Evolutionary conservation across 1,140 invertebrate genomes (phyloP).

Genomic region (Formica selysi): DNA sequence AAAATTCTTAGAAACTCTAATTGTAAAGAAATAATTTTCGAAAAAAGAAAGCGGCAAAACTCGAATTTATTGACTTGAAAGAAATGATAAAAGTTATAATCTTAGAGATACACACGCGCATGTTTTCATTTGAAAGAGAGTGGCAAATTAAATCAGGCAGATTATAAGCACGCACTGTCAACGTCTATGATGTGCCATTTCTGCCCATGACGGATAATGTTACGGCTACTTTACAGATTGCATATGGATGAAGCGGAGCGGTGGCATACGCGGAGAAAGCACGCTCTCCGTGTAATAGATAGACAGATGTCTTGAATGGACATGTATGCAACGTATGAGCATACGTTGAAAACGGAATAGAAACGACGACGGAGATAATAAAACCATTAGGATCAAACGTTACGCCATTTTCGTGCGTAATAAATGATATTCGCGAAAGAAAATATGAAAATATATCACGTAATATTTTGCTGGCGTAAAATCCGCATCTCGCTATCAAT

Average conservation of each 20-base stretch:
- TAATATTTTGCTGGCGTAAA: constrained; percentile 49
- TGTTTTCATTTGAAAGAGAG: not conserved
- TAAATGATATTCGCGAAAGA: constrained; percentile 45
- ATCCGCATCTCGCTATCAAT: constrained; percentile 47
- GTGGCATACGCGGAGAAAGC: constrained; percentile 44
- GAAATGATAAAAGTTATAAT: not conserved
- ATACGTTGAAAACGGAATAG: constrained; percentile 42
- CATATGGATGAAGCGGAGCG: constrained; percentile 56
- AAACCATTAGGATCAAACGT: constrained; percentile 62
- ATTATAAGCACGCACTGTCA: constrained; percentile 39
- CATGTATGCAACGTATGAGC: constrained; percentile 57
- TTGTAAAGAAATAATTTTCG: not conserved
- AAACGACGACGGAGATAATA: constrained; percentile 49
- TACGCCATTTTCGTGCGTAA: constrained; percentile 58
- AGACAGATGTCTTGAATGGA: constrained; percentile 38
- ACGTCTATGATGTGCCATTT: constrained; percentile 39
- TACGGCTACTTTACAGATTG: constrained; percentile 64
- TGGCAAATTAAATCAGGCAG: constrained; percentile 27
- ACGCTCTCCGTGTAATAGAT: constrained; percentile 54
- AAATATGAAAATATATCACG: constrained; percentile 47
- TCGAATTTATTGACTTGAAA: not conserved
- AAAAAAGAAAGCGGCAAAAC: not conserved
- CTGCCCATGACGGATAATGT: constrained; percentile 45
- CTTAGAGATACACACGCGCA: not conserved
- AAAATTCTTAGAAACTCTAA: not conserved